Conservation (phyloP, 2,888 invertebrate genomes). For the Dasypolia templi region DNA sequence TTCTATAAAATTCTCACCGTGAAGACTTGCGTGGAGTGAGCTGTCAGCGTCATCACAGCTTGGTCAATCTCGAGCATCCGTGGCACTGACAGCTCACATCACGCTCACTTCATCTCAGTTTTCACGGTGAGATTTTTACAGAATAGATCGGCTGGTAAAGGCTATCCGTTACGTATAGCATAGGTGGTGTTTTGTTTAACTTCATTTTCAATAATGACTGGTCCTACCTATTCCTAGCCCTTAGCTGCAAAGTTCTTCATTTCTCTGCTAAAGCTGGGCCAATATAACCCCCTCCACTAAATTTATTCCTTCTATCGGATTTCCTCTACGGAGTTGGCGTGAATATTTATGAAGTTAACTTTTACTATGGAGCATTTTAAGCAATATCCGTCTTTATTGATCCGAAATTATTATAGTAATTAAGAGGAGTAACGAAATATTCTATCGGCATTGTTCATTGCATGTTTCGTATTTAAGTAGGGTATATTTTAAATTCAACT, state of each 20-base stretch:
- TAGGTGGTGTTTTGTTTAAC: no score
- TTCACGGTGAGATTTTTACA: no score
- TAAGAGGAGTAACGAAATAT: slow-evolving; percentile 48
- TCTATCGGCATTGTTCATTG: slow-evolving; percentile 18
- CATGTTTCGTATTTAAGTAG: slow-evolving; percentile 16
- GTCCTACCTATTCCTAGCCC: background rate
- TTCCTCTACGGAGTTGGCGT: slow-evolving; percentile 74
- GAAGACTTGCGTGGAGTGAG: no score
- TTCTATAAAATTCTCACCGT: no score
- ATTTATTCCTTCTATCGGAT: slow-evolving; percentile 83
- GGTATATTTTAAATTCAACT: slow-evolving; percentile 3
- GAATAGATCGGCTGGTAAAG: no score
- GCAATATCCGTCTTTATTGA: slow-evolving; percentile 73
- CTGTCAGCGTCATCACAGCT: no score
- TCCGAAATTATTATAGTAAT: slow-evolving; percentile 66
- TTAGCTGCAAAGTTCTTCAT: slow-evolving; percentile 30
- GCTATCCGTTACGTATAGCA: no score
- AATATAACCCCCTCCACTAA: slow-evolving; percentile 77
- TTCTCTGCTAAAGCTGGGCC: slow-evolving; percentile 63
- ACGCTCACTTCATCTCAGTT: no score
- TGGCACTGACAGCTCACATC: no score
- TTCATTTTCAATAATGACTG: slow-evolving; percentile 10
- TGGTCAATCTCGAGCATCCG: no score
- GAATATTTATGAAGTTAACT: slow-evolving; percentile 85
- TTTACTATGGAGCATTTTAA: slow-evolving; percentile 78